Evolutionary conservation across 1,140 invertebrate species (phyloP).

Genomic region (Samia ricini): DNA sequence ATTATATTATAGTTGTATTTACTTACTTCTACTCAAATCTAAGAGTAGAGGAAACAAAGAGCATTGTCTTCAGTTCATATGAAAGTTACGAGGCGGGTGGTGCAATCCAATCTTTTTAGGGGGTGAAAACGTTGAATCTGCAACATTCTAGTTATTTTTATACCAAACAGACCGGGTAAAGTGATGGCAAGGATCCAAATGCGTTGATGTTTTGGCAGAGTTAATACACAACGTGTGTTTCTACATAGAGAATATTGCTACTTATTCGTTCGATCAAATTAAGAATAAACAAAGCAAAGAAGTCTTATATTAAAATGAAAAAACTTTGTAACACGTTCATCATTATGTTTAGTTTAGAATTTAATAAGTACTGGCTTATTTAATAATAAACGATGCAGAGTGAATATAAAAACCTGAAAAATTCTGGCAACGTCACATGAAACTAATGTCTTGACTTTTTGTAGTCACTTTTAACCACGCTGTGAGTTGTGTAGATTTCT

Average conservation of each 20-base stretch:
- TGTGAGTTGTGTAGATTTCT: too few species aligned
- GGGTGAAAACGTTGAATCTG: constrained; percentile 22
- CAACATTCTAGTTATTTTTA: constrained; percentile 25
- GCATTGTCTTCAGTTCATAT: constrained; percentile 30
- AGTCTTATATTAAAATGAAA: too few species aligned
- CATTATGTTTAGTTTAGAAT: too few species aligned
- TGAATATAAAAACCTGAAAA: too few species aligned
- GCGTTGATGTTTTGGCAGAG: neutral
- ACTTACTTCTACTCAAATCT: neutral
- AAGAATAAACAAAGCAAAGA: too few species aligned
- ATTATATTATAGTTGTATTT: neutral
- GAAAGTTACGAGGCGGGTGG: constrained; percentile 22
- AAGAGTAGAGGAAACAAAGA: constrained; percentile 16
- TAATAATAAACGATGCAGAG: too few species aligned
- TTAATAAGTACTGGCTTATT: too few species aligned
- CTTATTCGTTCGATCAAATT: too few species aligned
- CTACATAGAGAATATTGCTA: neutral
- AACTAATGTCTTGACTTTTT: too few species aligned
- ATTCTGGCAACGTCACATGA: too few species aligned
- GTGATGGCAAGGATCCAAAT: constrained; percentile 22
- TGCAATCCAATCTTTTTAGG: constrained; percentile 28
- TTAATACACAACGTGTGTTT: neutral
- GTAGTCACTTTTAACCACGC: too few species aligned
- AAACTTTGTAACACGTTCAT: too few species aligned
- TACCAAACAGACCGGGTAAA: constrained; percentile 22